phyloP scores from a whole-genome alignment of 2,113 vertebrate species.

The Pygoscelis adeliae region DNA sequence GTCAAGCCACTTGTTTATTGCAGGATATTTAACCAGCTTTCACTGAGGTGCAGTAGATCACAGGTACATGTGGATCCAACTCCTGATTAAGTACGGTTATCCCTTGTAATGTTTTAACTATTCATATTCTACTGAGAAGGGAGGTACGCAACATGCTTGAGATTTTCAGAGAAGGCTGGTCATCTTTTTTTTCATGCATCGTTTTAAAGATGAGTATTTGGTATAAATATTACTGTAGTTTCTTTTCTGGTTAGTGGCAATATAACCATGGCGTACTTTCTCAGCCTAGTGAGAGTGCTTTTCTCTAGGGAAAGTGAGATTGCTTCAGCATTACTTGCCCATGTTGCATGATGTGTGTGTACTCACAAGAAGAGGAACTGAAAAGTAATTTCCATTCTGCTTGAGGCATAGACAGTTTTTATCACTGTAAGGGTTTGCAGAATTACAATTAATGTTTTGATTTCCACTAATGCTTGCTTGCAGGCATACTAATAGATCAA shows the following conservation, averaged over 20 bases:
- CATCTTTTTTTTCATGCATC: neutral
- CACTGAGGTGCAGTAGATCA: neutral
- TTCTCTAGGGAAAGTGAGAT: neutral
- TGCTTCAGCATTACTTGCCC: neutral
- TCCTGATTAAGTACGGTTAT: neutral
- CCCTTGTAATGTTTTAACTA: neutral
- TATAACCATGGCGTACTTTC: neutral
- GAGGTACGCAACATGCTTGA: neutral
- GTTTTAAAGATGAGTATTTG: neutral
- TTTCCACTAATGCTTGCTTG: neutral
- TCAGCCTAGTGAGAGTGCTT: neutral
- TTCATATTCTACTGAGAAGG: neutral
- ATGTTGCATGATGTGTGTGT: neutral
- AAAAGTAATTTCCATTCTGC: neutral
- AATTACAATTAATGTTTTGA: slow-evolving; percentile 12
- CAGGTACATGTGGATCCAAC: neutral
- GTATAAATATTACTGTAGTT: neutral
- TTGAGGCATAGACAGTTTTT: neutral
- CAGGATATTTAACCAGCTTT: neutral
- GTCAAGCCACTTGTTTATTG: neutral
- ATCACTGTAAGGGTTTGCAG: neutral
- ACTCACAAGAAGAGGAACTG: neutral
- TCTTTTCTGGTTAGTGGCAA: neutral
- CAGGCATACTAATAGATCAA: neutral
- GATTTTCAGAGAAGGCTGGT: neutral